phyloP scores from a whole-genome alignment of 1,140 invertebrate species.

The Macrostomum lignano region DNA sequence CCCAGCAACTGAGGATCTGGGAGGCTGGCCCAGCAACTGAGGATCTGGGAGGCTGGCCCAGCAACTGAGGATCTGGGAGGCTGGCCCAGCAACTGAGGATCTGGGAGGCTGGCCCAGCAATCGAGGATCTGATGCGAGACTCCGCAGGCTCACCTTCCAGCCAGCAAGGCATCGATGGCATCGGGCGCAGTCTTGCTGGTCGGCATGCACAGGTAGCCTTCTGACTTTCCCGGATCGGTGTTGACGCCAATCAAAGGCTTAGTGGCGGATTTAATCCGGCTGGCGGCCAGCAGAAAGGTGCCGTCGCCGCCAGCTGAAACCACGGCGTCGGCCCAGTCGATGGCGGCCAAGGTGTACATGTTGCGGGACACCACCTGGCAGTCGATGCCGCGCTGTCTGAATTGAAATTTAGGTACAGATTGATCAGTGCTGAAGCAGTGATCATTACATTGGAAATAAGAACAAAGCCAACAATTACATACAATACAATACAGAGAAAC shows the following conservation, averaged over 20 bases:
- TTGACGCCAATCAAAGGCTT: slow-evolving; percentile 87
- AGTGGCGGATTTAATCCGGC: slow-evolving; percentile 38
- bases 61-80: no score
- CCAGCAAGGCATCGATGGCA: no score
- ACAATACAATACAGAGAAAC: not conserved
- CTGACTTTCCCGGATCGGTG: slow-evolving; percentile 70
- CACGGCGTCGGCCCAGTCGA: slow-evolving; percentile 73
- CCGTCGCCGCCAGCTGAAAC: slow-evolving; percentile 87
- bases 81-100: no score
- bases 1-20: no score
- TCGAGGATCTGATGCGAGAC: no score
- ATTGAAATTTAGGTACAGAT: slow-evolving; percentile 4
- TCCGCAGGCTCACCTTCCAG: no score
- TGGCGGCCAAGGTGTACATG: slow-evolving; percentile 37
- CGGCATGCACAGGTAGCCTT: slow-evolving; percentile 63
- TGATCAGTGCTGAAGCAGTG: not conserved
- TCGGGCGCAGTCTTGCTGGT: slow-evolving; percentile 38
- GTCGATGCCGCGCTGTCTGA: slow-evolving; percentile 35
- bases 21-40: no score
- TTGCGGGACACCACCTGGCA: slow-evolving; percentile 48
- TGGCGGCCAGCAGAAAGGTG: slow-evolving; percentile 74
- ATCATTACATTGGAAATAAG: not conserved
- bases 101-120: no score
- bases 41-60: no score
- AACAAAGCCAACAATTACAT: slow-evolving; percentile 3